These are phyloP conservation scores for Cynaeus angustus DNA, from an alignment of 2,888 invertebrate species.

Conservation along the genomic window DNA sequence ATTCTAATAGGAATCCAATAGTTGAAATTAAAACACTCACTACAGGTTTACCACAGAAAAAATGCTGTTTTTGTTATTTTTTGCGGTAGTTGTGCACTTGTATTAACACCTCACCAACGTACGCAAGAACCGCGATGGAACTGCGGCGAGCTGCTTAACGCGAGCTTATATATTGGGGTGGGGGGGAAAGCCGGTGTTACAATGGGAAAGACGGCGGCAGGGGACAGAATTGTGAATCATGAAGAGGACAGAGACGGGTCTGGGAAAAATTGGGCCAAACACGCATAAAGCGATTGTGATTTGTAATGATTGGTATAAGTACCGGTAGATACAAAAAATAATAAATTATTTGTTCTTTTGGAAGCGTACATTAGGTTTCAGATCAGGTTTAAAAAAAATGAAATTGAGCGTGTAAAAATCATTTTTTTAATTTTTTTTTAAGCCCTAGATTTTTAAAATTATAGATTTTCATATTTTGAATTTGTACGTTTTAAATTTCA, in stretches of 20 bases:
- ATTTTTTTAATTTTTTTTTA: too few species aligned
- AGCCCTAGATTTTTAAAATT: too few species aligned
- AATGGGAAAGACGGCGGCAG: constrained; percentile 24
- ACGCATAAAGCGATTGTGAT: too few species aligned
- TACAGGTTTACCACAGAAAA: constrained; percentile 6
- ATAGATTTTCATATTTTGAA: too few species aligned
- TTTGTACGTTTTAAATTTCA: too few species aligned
- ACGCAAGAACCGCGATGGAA: constrained; percentile 32
- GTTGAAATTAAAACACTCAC: constrained; percentile 15
- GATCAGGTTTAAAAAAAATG: too few species aligned
- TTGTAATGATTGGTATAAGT: too few species aligned
- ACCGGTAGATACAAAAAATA: too few species aligned
- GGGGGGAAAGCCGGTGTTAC: constrained; percentile 32
- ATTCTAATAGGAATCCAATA: not conserved
- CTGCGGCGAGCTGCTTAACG: constrained; percentile 22
- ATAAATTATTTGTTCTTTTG: too few species aligned
- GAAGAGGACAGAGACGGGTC: not conserved
- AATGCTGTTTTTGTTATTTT: not conserved
- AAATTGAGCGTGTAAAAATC: too few species aligned
- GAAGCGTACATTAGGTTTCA: too few species aligned
- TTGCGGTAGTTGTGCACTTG: constrained; percentile 15
- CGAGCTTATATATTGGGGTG: constrained; percentile 40
- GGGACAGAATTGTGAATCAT: constrained; percentile 37
- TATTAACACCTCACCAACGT: constrained; percentile 36
- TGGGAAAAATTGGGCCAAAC: too few species aligned